Base-by-base conservation (phyloP, 2,888 invertebrate species). In the Aethes cnicana region DNA sequence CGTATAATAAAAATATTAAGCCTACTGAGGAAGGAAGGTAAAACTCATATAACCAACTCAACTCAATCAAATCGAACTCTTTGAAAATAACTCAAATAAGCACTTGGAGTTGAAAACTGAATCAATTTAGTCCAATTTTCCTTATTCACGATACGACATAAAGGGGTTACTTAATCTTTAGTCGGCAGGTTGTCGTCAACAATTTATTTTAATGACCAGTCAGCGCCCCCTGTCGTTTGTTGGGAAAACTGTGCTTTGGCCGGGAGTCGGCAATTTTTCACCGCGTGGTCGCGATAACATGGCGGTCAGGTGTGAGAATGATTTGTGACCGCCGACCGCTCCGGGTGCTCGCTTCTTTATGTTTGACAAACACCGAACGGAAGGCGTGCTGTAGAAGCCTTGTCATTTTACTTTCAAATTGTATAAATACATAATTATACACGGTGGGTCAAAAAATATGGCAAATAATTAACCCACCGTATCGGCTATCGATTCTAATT, bases 241-340 rank as follows among this genome's bases (percentile, higher is more conserved):
- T 58, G 69, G 76, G 76, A 81, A 84, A 84, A 77, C 74, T 72
- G 74, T 78, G 59, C 55, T 63, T 60, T 60, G 69, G 70, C 74
- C 77, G 46, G 72, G 73, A 76, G 77, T 77, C 73, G 74, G 82
- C 75, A 79, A 88, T 87, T 88, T 88, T 88, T 89, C 88, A 88
- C 80, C 83, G 76, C 70, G 70, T 53, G 66, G 66, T 66, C 67
- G 72, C 88, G 87, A 87, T 88, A 89, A 81, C 75, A 66, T 64
- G 58, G 66, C 67, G 83, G 81, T 83, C 83, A 87, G 87, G 89
- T 85, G 88, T 81, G 81, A 74, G 77, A 85, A 84, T 88, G 87
- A 89, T 88, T 89, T 86, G 88, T 88, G 69, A 60, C 68, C 69
- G 57, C 62, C 64, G 64, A 65, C 62, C 63, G n/a, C n/a, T n/a